These are phyloP conservation scores for Epinephelus cyanopodus DNA, from an alignment of 2,113 vertebrate species.

Conservation along the genomic window DNA sequence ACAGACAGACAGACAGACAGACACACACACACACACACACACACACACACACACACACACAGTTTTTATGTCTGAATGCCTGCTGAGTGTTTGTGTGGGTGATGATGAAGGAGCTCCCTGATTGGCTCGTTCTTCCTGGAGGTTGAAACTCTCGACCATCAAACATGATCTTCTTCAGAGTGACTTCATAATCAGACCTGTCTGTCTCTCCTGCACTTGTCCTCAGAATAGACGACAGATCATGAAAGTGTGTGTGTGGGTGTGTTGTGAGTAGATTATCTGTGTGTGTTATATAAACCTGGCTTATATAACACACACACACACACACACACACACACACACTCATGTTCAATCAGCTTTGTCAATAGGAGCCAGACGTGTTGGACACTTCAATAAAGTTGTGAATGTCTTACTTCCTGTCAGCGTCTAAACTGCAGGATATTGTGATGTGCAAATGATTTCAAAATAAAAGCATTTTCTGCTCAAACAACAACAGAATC, in stretches of 20 bases:
- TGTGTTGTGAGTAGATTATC: constrained; percentile 20
- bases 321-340: constrained; percentile 12
- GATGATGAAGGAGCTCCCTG: constrained; percentile 4
- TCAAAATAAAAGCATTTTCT: not conserved
- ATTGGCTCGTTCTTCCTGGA: constrained; percentile 7
- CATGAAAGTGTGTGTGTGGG: constrained; percentile 10
- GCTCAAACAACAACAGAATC: no score
- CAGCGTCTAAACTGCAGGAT: not conserved
- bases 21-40: constrained; percentile 38
- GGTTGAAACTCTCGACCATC: no score
- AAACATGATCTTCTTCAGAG: no score
- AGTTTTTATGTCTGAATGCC: no score
- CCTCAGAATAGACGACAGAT: constrained; percentile 40
- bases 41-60: not conserved
- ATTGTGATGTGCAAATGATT: not conserved
- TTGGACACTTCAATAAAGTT: not conserved
- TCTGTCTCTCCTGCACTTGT: not conserved
- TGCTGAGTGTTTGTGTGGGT: not conserved
- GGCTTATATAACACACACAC: constrained; percentile 36
- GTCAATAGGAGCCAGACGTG: not conserved
- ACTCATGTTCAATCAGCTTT: not conserved
- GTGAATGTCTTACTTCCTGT: not conserved
- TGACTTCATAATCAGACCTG: not conserved
- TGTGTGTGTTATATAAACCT: constrained; percentile 37
- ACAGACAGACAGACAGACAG: not conserved